Conservation (phyloP, 2,113 vertebrate species). For the Pachyramphus minor region DNA sequence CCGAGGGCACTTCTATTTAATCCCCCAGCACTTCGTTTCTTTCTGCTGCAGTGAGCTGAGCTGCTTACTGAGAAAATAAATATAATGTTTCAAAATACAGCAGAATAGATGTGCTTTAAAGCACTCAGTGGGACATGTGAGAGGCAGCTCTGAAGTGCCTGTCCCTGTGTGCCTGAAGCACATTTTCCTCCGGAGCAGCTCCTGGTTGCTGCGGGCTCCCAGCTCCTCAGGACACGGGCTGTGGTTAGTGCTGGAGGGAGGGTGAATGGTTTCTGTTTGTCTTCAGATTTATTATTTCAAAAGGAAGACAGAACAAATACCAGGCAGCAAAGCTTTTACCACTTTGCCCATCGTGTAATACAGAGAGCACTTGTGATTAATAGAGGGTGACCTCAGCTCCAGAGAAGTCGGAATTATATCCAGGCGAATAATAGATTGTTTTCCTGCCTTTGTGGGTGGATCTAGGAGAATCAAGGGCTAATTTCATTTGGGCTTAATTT, state of each 20-base stretch:
- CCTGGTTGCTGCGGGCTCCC: background rate
- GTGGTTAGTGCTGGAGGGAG: background rate
- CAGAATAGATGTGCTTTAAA: background rate
- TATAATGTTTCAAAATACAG: background rate
- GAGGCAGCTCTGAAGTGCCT: background rate
- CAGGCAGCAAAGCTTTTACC: slow-evolving; percentile 1
- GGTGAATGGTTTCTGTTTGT: background rate
- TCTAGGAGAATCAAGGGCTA: background rate
- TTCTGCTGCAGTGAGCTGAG: background rate
- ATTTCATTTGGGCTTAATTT: background rate
- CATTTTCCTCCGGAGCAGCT: fast-evolving
- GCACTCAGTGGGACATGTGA: background rate
- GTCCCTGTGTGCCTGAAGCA: background rate
- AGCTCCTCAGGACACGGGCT: background rate
- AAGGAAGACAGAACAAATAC: background rate
- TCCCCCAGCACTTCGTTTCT: background rate
- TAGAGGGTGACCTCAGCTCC: background rate
- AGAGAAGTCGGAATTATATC: background rate
- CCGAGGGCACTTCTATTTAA: background rate
- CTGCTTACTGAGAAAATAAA: background rate
- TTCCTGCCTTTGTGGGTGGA: background rate
- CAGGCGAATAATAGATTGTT: background rate
- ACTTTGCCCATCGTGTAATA: background rate
- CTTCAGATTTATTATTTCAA: background rate
- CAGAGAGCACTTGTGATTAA: background rate